Conservation (phyloP, 2,797 vertebrate species). For the Notolepis coatsorum region DNA sequence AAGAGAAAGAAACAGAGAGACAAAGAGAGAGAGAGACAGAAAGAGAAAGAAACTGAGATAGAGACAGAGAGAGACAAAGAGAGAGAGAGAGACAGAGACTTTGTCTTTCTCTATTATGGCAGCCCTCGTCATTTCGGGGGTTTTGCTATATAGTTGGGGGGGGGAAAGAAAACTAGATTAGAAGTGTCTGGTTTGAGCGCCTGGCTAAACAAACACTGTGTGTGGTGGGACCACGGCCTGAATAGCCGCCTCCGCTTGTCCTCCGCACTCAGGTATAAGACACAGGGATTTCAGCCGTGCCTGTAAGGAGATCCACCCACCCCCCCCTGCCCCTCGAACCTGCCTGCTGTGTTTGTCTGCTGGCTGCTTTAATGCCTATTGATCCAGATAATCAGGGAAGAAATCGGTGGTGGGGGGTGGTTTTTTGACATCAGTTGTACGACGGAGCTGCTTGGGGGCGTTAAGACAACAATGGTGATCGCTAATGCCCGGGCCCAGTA, state of each 20-base stretch:
- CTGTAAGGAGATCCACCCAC: conserved; percentile 58
- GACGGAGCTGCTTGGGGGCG: conserved; percentile 70
- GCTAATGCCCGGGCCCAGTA: conserved; percentile 57
- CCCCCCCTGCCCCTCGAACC: conserved; percentile 3
- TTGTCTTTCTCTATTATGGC: not conserved
- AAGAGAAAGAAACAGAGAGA: not conserved
- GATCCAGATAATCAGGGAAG: conserved; percentile 78
- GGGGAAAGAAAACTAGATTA: conserved; percentile 61
- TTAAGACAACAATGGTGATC: conserved; percentile 73
- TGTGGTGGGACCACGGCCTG: conserved; percentile 63
- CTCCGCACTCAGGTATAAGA: conserved; percentile 67
- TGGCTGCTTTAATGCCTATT: conserved; percentile 74
- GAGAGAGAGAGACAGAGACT: not conserved
- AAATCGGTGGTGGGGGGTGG: conserved; percentile 62
- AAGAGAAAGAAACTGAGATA: not conserved
- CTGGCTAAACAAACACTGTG: conserved; percentile 73
- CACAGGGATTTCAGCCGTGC: conserved; percentile 61
- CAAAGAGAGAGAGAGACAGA: not conserved
- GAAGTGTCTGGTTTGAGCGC: conserved; percentile 63
- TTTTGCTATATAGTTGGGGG: conserved; percentile 24
- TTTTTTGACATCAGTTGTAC: conserved; percentile 65
- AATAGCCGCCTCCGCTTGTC: conserved; percentile 66
- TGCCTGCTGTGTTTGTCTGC: conserved; percentile 66
- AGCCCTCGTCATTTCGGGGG: conserved; percentile 26
- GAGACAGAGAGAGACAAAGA: conserved; percentile 24